phyloP scores from a whole-genome alignment of 1,140 invertebrate genomes.

The Dendrolimus punctatus region DNA sequence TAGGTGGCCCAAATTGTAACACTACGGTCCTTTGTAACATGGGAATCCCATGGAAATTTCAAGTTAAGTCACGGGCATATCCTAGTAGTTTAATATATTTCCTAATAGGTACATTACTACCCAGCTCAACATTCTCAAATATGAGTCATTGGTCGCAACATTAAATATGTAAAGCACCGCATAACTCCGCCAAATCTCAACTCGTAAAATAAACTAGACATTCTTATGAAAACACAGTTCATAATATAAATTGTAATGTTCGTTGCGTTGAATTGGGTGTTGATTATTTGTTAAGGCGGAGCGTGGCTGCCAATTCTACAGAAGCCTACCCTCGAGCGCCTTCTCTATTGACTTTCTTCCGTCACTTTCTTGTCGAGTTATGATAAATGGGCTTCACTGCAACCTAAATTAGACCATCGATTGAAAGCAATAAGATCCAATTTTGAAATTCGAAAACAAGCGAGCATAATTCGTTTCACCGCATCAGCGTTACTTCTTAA shows the following conservation, averaged over 20 bases:
- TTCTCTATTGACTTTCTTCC: conserved; percentile 69
- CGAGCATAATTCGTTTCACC: conserved; percentile 57
- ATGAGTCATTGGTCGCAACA: no score
- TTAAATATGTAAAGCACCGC: no score
- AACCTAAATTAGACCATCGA: conserved; percentile 24
- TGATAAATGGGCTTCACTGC: conserved; percentile 36
- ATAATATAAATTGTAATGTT: conserved; percentile 18
- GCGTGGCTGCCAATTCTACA: conserved; percentile 26
- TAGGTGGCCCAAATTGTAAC: no score
- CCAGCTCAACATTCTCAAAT: not conserved
- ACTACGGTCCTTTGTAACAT: no score
- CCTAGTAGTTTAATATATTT: no score
- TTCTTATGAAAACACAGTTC: conserved; percentile 18
- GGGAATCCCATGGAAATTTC: no score
- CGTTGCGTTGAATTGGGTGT: conserved; percentile 11
- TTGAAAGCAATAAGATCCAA: conserved; percentile 13
- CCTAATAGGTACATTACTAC: conserved; percentile 14
- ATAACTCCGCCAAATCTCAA: no score
- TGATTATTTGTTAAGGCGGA: conserved; percentile 40
- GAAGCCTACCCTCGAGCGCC: conserved; percentile 56
- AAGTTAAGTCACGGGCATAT: no score
- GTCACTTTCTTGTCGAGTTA: conserved; percentile 63
- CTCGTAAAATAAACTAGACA: not conserved
- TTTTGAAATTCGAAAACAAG: conserved; percentile 12
- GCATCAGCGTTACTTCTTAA: conserved; percentile 64